A percentile compares a stretch with the other conserved stretches of the same genome.
These are phyloP conservation scores for Anoncus sp. DNA, from an alignment of 2,888 invertebrate genomes.

Conservation along the genomic window DNA sequence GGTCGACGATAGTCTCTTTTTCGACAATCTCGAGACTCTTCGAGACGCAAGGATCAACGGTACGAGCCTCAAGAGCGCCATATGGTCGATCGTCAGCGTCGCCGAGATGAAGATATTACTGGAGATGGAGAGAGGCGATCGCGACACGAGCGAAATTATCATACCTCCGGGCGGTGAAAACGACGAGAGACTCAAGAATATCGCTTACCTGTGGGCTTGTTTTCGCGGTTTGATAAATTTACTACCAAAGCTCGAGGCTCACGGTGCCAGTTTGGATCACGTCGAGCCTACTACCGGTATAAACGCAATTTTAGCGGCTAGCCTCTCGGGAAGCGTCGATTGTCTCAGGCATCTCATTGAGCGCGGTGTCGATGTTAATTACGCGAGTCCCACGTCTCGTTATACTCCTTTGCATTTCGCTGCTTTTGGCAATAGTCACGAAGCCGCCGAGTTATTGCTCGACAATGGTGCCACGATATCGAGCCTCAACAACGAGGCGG, in stretches of 20 bases:
- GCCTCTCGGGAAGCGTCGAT: conserved; percentile 90
- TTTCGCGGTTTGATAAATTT: conserved; percentile 89
- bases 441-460: conserved; percentile 82
- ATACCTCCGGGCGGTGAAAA: too few relatives aligned
- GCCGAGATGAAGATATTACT: conserved; percentile 77
- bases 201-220: conserved; percentile 91
- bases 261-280: conserved; percentile 89
- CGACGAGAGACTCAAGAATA: too few relatives aligned
- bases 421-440: conserved; percentile 83
- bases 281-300: conserved; percentile 90
- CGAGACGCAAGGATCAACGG: conserved; percentile 72
- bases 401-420: conserved; percentile 84
- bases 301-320: conserved; percentile 90
- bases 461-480: conserved; percentile 80
- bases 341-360: conserved; percentile 89
- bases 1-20: conserved; percentile 80
- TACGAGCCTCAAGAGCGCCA: conserved; percentile 73
- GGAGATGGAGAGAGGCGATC: conserved; percentile 75
- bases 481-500: conserved; percentile 5
- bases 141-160: too few relatives aligned
- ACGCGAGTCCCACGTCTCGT: conserved; percentile 68
- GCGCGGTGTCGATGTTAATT: conserved; percentile 89
- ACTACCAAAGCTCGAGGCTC: conserved; percentile 87
- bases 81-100: conserved; percentile 77
- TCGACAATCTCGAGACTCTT: conserved; percentile 78